A percentile compares a stretch with the other conserved stretches of the same genome.
Conservation (phyloP, 2,888 invertebrate species). For the Pyrgus malvae region DNA sequence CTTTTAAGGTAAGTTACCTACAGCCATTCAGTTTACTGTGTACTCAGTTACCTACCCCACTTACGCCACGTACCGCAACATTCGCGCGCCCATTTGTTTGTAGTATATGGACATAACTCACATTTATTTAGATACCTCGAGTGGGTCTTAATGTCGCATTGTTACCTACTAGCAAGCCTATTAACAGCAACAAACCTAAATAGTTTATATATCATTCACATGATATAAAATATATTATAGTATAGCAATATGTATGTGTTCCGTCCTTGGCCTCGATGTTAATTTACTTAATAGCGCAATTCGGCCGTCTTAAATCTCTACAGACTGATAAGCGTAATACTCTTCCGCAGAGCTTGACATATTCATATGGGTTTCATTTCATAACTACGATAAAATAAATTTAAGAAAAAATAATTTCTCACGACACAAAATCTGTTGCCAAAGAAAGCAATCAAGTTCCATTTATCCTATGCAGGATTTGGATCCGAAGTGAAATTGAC, state of each 20-base stretch:
- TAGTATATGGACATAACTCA: conserved; percentile 59
- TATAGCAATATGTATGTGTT: conserved; percentile 11
- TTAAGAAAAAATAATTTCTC: neutral
- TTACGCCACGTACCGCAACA: conserved; percentile 58
- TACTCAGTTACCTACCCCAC: conserved; percentile 39
- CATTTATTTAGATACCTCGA: conserved; percentile 62
- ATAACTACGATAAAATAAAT: neutral
- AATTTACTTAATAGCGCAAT: conserved; percentile 23
- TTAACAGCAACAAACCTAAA: conserved; percentile 56
- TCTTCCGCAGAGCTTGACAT: conserved; percentile 11
- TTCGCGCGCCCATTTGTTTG: conserved; percentile 65
- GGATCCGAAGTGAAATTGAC: neutral
- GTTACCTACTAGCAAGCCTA: conserved; percentile 55
- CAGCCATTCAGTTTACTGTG: too few species aligned
- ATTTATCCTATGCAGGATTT: neutral
- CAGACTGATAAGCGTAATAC: conserved; percentile 13
- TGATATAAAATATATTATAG: too few species aligned
- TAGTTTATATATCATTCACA: too few species aligned
- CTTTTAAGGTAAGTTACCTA: too few species aligned
- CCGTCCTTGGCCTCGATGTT: conserved; percentile 40
- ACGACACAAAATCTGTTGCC: too few species aligned
- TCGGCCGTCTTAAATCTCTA: conserved; percentile 14
- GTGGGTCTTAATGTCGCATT: conserved; percentile 69
- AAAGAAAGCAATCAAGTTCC: neutral
- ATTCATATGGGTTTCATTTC: neutral